These are phyloP conservation scores for Anolis apletophallus DNA, from an alignment of 2,797 vertebrate genomes.

Conservation along the genomic window DNA sequence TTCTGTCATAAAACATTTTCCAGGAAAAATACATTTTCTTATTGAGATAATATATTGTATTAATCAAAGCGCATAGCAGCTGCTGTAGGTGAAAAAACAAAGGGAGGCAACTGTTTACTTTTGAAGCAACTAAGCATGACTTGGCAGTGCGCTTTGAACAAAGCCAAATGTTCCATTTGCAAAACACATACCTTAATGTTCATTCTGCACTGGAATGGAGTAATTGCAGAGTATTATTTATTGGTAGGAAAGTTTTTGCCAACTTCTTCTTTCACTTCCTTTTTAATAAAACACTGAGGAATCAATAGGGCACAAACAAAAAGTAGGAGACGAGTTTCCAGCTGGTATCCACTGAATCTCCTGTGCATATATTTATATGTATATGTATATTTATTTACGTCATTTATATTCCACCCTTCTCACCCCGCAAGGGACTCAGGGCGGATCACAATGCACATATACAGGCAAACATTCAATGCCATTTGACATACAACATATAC, in stretches of 20 bases:
- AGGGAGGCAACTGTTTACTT: constrained; percentile 30
- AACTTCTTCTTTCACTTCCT: neutral
- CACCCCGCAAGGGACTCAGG: too few species aligned
- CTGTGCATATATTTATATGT: neutral
- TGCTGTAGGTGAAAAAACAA: constrained; percentile 24
- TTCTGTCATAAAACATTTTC: constrained; percentile 57
- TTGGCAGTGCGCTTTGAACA: constrained; percentile 13
- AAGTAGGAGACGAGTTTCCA: neutral
- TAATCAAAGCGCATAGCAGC: constrained; percentile 19
- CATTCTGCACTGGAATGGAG: neutral
- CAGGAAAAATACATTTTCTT: constrained; percentile 54
- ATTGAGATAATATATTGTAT: constrained; percentile 40
- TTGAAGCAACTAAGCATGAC: constrained; percentile 1
- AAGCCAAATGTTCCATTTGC: constrained; percentile 3
- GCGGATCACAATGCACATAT: too few species aligned
- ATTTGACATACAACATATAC: too few species aligned
- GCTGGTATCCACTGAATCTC: neutral
- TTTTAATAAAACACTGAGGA: neutral
- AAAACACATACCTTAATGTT: constrained; percentile 6
- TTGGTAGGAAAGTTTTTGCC: neutral
- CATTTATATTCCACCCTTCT: too few species aligned
- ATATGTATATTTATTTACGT: too few species aligned
- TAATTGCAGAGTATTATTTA: neutral
- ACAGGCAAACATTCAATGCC: too few species aligned
- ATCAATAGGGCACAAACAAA: neutral